Percentiles rank a stretch among this genome's conserved stretches.
phyloP scores from a whole-genome alignment of 2,888 invertebrate genomes.

The Hetaerina titia region DNA sequence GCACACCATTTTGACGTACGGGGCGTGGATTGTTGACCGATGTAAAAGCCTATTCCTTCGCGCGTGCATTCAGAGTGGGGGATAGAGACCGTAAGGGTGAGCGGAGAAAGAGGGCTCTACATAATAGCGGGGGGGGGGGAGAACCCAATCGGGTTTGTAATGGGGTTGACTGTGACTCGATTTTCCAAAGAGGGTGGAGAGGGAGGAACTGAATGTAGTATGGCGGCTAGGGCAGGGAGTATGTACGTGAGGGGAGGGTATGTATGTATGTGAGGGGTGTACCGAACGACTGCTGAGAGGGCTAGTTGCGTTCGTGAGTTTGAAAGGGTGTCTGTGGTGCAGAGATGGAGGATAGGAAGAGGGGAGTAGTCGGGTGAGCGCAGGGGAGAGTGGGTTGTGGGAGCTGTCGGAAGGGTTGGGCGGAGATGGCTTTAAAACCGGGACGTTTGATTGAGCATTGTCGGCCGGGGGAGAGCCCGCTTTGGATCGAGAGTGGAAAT shows the following conservation, averaged over 20 bases:
- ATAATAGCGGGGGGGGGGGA: not conserved
- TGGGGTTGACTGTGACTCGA: not conserved
- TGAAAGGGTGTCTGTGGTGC: not conserved
- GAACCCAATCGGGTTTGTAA: not conserved
- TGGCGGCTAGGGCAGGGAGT: not conserved
- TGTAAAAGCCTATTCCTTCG: constrained; percentile 63
- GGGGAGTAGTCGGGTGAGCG: not conserved
- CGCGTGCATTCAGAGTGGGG: constrained; percentile 21
- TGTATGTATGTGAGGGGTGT: not conserved
- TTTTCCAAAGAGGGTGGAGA: not conserved
- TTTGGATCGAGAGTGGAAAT: not conserved
- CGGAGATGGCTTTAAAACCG: not conserved
- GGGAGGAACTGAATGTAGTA: not conserved
- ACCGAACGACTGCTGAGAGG: not conserved
- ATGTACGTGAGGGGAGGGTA: not conserved
- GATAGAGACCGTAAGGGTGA: not conserved
- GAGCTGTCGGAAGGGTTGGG: not conserved
- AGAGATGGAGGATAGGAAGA: not conserved
- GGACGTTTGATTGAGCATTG: constrained; percentile 7
- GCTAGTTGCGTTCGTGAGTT: not conserved
- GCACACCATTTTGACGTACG: constrained; percentile 51
- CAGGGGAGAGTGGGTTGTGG: not conserved
- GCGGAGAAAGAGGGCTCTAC: not conserved
- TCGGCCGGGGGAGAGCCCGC: not conserved
- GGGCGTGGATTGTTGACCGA: constrained; percentile 67